Percentiles rank a stretch among this genome's conserved stretches.
These are phyloP conservation scores for Philopotamus ludificatus DNA, from an alignment of 1,140 invertebrate species.

Conservation along the genomic window DNA sequence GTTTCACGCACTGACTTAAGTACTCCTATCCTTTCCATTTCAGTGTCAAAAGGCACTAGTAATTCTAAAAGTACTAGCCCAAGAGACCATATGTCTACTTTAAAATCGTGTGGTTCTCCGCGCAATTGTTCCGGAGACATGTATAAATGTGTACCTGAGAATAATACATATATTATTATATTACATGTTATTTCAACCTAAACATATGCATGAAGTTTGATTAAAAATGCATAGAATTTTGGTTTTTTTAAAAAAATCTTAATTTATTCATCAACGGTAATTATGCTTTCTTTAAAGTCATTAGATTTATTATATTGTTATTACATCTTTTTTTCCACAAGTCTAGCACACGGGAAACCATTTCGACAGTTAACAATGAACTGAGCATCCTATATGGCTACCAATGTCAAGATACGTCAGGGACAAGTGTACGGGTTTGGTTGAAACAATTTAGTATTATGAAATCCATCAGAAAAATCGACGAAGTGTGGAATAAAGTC, in stretches of 20 bases:
- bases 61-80: slow-evolving; percentile 94
- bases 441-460: too few species aligned
- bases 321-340: too few species aligned
- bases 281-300: too few species aligned
- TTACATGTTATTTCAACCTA: neutral
- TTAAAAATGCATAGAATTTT: neutral
- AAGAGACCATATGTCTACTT: slow-evolving; percentile 95
- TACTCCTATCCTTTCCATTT: slow-evolving; percentile 78
- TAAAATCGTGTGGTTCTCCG: slow-evolving; percentile 81
- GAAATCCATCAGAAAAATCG: too few species aligned
- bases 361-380: too few species aligned
- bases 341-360: too few species aligned
- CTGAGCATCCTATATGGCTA: too few species aligned
- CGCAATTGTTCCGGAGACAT: slow-evolving; percentile 95
- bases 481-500: too few species aligned
- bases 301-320: too few species aligned
- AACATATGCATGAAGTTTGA: neutral
- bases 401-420: too few species aligned
- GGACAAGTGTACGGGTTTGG: too few species aligned
- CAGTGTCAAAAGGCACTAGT: slow-evolving; percentile 82
- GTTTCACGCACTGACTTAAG: slow-evolving; percentile 64
- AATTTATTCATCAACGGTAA: too few species aligned
- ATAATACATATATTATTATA: slow-evolving; percentile 4
- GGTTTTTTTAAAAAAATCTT: neutral
- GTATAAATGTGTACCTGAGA: slow-evolving; percentile 84